Evolutionary conservation across 1,140 invertebrate genomes (phyloP), one percentile per base, ranked within the genome.

Genomic region (Hycleus phaleratus): DNA sequence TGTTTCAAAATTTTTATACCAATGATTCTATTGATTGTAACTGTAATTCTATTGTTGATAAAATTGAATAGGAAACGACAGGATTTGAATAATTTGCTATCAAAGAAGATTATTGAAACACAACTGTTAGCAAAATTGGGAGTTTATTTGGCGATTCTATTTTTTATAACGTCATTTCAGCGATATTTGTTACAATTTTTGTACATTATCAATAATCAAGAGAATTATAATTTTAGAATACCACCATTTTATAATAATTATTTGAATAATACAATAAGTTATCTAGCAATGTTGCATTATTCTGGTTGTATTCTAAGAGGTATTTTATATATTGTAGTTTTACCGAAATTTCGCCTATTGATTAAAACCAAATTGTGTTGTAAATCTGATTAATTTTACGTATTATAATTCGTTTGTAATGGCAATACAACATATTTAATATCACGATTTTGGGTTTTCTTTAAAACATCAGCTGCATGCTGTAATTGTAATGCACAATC

Each of bases 401-500:
- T 58, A 46, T 55, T 63, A 44, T 67, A 67, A 58, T 85, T 85
- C 9, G 85, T 85, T 64, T 80, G 75, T 45, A 86, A 74, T 6
- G 85, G 83, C 49, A 79, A 74, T 58, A 88, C 82, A 63, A 78
- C 80, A 57, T 80, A 81, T 68, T 84, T 81, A 7, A 82, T 73
- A 67, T 87, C 85, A 56, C 78, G 75, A 12, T 79, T 82, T 66
- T 81, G 79, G 2, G 79, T 76, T 68, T 82, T 81, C 40, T 84
- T 75, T 10, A 94, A 74, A 63, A 83, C 81, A 47, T 80, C 81
- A 6, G 90, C 88, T 10, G 92, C 93, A 75, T 96, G 92, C 11
- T 91, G 87, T 58, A 97, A 80, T 72, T 97, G 93, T 38, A 96
- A 71, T 1, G 90, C 85, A 69, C 91, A 93, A 67, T 95, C 93